Percentiles rank a stretch among this genome's conserved stretches.
phyloP scores from a whole-genome alignment of 2,113 vertebrate genomes.

The Monarcha castaneiventris region DNA sequence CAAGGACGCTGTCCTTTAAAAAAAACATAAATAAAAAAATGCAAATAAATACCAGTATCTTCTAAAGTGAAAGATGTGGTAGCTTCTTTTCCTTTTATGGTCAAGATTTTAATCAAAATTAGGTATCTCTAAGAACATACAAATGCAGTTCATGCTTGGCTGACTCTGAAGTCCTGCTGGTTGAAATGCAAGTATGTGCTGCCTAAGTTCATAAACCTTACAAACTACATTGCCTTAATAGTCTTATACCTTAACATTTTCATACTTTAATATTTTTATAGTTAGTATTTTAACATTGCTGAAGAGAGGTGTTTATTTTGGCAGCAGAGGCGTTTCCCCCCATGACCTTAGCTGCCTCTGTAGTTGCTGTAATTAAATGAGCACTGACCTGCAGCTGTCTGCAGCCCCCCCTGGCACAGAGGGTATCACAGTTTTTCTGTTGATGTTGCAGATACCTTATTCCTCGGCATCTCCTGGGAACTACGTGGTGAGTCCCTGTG shows the following conservation, averaged over 20 bases:
- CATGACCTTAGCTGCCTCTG: not conserved
- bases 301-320: not conserved
- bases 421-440: slow-evolving; percentile 51
- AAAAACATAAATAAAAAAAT: not conserved
- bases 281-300: not conserved
- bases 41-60: not conserved
- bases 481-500: slow-evolving; percentile 88
- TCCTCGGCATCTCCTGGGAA: slow-evolving; percentile 97
- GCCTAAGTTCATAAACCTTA: not conserved
- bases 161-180: not conserved
- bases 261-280: not conserved
- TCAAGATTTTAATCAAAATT: not conserved
- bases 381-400: not conserved
- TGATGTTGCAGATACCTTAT: slow-evolving; percentile 88
- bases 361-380: not conserved
- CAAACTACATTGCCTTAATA: not conserved
- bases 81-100: not conserved
- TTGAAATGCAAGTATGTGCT: not conserved
- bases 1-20: not conserved
- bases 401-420: not conserved
- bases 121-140: not conserved
- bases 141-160: not conserved
- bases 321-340: not conserved
- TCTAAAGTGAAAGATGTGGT: not conserved
- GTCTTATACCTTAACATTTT: not conserved